Evolutionary conservation across 2,888 invertebrate genomes (phyloP), one percentile per base, ranked within the genome.

Genomic region (Philereme vetulata): DNA sequence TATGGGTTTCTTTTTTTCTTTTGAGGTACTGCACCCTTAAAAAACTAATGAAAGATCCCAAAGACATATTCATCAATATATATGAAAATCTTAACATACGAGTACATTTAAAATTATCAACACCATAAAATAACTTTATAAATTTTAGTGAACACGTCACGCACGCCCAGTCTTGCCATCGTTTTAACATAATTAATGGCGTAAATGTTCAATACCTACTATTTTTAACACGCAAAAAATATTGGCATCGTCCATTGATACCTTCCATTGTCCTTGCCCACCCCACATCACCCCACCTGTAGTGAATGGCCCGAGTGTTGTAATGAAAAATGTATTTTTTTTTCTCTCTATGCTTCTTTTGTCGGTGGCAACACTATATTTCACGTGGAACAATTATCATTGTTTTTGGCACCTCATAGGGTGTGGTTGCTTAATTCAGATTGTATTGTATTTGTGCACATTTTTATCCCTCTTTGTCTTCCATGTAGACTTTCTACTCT

Each of bases 321-420:
- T 86, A 90, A 88, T 85, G 87, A 90, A 87, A 90, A 88, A 89
- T 88, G 78, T 80, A 81, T 82, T 82, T 88, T 88, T 86, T 87
- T 68, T 64, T 48, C n/a, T 34, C 62, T 76, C 74, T 75, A 77
- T 77, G 77, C 75, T 77, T 72, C 85, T 88, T 90, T 91, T 91
- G 89, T 89, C 91, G 85, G 89, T 88, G 88, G 89, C 89, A 88
- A 85, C 85, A 84, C 90, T 88, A 92, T 91, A 91, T 89, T 88
- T 91, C 90, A 90, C 81, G 82, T 85, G 86, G 89, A 86, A 91
- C 92, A 91, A 91, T 91, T 90, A 91, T 86, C 91, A 90, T 92
- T 91, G 92, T 92, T 88, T 92, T 91, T 91, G 86, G 81, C 91
- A 90, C 90, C 89, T 88, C 66, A 77, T 79, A 77, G 76, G 57